phyloP scores from a whole-genome alignment of 2,888 invertebrate species.

The Habrosyne pyritoides region DNA sequence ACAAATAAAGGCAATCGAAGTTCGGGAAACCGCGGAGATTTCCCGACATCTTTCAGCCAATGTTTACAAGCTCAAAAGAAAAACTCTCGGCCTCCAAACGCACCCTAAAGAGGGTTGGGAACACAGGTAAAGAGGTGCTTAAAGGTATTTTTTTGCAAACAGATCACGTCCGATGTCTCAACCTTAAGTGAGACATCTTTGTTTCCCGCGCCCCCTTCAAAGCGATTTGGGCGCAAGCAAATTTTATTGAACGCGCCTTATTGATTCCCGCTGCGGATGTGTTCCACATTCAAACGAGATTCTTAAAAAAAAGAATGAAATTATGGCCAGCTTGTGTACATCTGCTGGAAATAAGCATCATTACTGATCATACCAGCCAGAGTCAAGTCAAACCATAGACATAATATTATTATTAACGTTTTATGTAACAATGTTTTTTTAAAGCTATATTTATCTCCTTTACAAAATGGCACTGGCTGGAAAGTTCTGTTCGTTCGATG shows the following conservation, averaged over 20 bases:
- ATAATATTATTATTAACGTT: no score
- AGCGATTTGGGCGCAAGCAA: slow-evolving; percentile 62
- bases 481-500: not conserved
- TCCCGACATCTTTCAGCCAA: slow-evolving; percentile 65
- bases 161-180: slow-evolving; percentile 77
- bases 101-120: slow-evolving; percentile 47
- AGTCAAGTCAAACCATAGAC: no score
- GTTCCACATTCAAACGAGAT: slow-evolving; percentile 25
- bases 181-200: slow-evolving; percentile 79
- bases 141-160: slow-evolving; percentile 77
- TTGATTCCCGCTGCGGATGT: slow-evolving; percentile 54
- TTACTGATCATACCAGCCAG: no score
- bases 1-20: slow-evolving; percentile 63
- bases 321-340: no score
- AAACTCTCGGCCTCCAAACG: slow-evolving; percentile 26
- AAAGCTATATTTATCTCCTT: not conserved
- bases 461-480: not conserved
- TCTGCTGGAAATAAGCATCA: no score
- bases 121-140: slow-evolving; percentile 71
- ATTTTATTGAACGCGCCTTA: slow-evolving; percentile 63
- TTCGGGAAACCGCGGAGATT: slow-evolving; percentile 61
- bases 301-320: no score
- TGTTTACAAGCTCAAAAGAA: slow-evolving; percentile 75
- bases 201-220: slow-evolving; percentile 56
- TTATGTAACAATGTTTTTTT: not conserved